Evolutionary conservation across 2,797 vertebrate species (phyloP).

Genomic region (Bradypodion ventrale): DNA sequence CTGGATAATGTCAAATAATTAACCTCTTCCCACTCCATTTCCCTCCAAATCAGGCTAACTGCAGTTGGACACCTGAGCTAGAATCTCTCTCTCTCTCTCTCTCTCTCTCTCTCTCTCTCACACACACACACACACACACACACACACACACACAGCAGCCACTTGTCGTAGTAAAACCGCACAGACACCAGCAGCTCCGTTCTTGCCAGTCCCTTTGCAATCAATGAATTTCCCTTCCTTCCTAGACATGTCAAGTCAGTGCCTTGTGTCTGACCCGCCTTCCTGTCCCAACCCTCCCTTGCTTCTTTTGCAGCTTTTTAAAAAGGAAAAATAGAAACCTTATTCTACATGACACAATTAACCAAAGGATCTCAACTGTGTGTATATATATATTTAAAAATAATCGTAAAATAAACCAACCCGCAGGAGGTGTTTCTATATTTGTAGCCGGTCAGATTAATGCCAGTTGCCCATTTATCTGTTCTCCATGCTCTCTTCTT

Average conservation of each 20-base stretch:
- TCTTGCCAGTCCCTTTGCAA: not conserved
- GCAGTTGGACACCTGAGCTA: slow-evolving; percentile 30
- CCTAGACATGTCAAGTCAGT: slow-evolving; percentile 36
- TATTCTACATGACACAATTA: slow-evolving; percentile 60
- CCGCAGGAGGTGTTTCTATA: slow-evolving; percentile 69
- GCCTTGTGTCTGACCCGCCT: slow-evolving; percentile 36
- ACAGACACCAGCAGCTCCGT: slow-evolving; percentile 35
- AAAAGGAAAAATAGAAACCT: slow-evolving; percentile 3
- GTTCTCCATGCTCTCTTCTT: slow-evolving; percentile 45
- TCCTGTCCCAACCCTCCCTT: not conserved
- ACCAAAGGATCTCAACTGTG: slow-evolving; percentile 82
- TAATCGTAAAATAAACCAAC: slow-evolving; percentile 41
- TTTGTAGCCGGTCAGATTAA: slow-evolving; percentile 63
- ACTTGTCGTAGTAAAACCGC: slow-evolving; percentile 36
- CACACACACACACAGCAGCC: no score
- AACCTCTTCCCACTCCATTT: not conserved
- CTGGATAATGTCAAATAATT: not conserved
- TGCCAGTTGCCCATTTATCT: slow-evolving; percentile 55
- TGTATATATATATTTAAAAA: slow-evolving; percentile 11
- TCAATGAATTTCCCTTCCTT: not conserved
- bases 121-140: no score
- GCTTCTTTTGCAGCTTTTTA: slow-evolving; percentile 18
- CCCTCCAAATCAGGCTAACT: slow-evolving; percentile 11
- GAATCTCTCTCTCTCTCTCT: no score
- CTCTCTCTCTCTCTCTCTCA: no score